A percentile compares a stretch with the other conserved stretches of the same genome.
Conservation (phyloP, 2,797 vertebrate species). For the Tympanoctomys barrerae region DNA sequence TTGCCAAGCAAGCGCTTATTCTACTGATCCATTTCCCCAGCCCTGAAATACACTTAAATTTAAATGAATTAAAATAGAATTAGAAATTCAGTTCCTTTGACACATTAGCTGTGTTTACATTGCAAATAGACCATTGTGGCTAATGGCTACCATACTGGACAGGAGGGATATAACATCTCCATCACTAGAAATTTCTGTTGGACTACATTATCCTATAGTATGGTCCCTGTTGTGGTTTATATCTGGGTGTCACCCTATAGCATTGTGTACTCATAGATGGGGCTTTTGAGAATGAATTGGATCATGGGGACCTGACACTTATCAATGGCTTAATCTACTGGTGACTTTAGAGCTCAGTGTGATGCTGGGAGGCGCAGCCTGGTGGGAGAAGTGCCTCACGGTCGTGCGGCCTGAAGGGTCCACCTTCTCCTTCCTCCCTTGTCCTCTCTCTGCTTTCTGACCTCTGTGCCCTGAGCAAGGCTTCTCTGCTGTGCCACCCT, state of each 20-base stretch:
- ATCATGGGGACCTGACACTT: background rate
- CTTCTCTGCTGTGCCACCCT: background rate
- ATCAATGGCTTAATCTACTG: background rate
- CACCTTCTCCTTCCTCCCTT: background rate
- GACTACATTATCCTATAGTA: background rate
- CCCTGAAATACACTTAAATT: background rate
- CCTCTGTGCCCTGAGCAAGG: background rate
- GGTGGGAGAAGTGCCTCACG: background rate
- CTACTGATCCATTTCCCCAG: too few species aligned
- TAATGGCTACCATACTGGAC: background rate
- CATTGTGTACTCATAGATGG: background rate
- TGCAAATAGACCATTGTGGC: background rate
- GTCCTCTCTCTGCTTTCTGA: background rate
- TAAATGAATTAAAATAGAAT: slow-evolving; percentile 21
- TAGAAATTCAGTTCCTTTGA: background rate
- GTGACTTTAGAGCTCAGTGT: background rate
- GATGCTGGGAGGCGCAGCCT: background rate
- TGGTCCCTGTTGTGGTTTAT: background rate
- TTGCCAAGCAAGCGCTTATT: too few species aligned
- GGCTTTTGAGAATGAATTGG: background rate
- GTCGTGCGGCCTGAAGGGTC: background rate
- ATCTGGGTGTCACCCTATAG: background rate
- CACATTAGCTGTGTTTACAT: background rate
- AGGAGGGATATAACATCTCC: background rate
- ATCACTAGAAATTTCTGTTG: background rate